A percentile compares a stretch with the other conserved stretches of the same genome.
Evolutionary conservation across 2,888 invertebrate genomes (phyloP).

Genomic region (Brassicogethes aeneus): DNA sequence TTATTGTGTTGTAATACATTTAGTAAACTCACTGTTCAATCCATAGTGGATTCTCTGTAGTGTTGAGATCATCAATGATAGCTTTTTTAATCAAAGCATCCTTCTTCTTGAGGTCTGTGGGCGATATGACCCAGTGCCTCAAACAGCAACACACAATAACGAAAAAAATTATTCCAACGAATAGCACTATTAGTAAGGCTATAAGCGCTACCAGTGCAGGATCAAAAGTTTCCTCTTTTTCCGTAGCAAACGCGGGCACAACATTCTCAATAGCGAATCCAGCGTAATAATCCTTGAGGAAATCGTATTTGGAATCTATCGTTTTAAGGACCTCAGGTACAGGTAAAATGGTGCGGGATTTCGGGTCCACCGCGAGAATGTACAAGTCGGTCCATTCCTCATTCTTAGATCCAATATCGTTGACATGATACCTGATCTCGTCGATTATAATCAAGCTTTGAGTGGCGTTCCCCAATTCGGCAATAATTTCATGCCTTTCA

Average conservation of each 20-base stretch:
- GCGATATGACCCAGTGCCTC: conserved; percentile 77
- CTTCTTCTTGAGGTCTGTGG: conserved; percentile 73
- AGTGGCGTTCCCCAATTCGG: conserved; percentile 67
- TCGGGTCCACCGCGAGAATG: conserved; percentile 70
- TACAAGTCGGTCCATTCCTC: conserved; percentile 80
- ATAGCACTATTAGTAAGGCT: conserved; percentile 73
- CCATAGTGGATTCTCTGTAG: conserved; percentile 89
- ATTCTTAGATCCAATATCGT: conserved; percentile 52
- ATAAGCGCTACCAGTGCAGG: conserved; percentile 79
- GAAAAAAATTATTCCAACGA: conserved; percentile 80
- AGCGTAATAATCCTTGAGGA: conserved; percentile 68
- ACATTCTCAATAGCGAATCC: conserved; percentile 69
- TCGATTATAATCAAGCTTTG: conserved; percentile 71
- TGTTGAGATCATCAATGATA: conserved; percentile 76
- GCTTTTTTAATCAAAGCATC: conserved; percentile 76
- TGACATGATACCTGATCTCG: conserved; percentile 65
- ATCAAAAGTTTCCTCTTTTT: conserved; percentile 70
- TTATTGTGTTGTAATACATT: no score
- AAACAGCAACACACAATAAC: conserved; percentile 82
- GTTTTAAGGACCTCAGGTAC: conserved; percentile 71
- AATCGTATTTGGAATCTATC: conserved; percentile 79
- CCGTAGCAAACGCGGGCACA: conserved; percentile 57
- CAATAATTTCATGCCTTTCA: conserved; percentile 61
- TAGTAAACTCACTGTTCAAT: conserved; percentile 78
- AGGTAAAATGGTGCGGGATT: conserved; percentile 63